A percentile compares a stretch with the other conserved stretches of the same genome.
Conservation (phyloP, 1,140 invertebrate genomes). For the Anoplolepis gracilipes region DNA sequence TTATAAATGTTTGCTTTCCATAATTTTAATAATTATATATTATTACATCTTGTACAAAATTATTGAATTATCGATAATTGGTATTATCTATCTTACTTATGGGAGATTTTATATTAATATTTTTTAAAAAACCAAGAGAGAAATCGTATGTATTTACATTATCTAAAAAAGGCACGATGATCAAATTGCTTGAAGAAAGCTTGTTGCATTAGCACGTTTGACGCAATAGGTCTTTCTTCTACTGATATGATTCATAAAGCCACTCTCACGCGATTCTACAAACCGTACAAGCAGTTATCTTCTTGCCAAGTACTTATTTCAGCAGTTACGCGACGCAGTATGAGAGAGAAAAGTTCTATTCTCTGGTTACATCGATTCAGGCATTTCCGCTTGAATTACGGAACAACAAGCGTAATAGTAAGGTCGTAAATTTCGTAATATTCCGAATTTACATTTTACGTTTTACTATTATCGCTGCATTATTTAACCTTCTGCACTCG, state of each 20-base stretch:
- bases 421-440: slow-evolving; percentile 4
- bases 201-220: slow-evolving; percentile 34
- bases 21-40: not conserved
- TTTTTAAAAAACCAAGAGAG: not conserved
- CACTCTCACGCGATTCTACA: slow-evolving; percentile 24
- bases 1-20: not conserved
- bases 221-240: slow-evolving; percentile 37
- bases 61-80: not conserved
- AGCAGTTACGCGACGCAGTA: slow-evolving; percentile 25
- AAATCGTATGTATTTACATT: not conserved
- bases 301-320: slow-evolving; percentile 22
- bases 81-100: not conserved
- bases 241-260: slow-evolving; percentile 40
- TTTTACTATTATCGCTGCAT: not conserved
- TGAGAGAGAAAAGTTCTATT: slow-evolving; percentile 36
- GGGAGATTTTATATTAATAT: not conserved
- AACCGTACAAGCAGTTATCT: slow-evolving; percentile 30
- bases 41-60: slow-evolving; percentile 9
- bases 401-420: not conserved
- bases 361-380: slow-evolving; percentile 25
- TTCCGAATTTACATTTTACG: not conserved
- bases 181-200: slow-evolving; percentile 11
- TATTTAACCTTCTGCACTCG: slow-evolving; percentile 14
- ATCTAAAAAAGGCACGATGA: not conserved
- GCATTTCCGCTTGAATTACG: slow-evolving; percentile 7